Conservation (phyloP, 2,888 invertebrate species). For the Pachliopta kotzebuea region DNA sequence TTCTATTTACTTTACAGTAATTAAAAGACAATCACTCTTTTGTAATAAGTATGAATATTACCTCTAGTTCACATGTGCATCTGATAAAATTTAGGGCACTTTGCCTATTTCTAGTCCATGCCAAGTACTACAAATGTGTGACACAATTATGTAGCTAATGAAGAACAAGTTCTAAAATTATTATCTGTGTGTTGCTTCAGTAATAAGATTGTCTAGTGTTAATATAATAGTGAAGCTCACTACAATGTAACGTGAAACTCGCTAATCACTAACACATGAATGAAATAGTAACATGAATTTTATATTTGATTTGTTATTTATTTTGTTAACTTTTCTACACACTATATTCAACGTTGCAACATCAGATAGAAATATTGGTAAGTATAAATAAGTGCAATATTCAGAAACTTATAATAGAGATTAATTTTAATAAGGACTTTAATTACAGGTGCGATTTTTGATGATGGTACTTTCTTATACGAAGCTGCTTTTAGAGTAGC, state of each 20-base stretch:
- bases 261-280: neutral
- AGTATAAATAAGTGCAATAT: slow-evolving; percentile 1
- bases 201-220: slow-evolving; percentile 6
- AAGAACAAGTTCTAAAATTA: slow-evolving; percentile 40
- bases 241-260: no score
- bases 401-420: neutral
- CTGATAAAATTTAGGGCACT: slow-evolving; percentile 39
- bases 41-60: no score
- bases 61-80: slow-evolving; percentile 1
- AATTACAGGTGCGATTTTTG: slow-evolving; percentile 81
- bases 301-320: neutral
- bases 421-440: neutral
- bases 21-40: no score
- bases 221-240: neutral
- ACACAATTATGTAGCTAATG: slow-evolving; percentile 44
- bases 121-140: slow-evolving; percentile 38
- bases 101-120: slow-evolving; percentile 47
- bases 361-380: slow-evolving; percentile 40
- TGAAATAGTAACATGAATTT: slow-evolving; percentile 13
- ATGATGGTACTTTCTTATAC: slow-evolving; percentile 74
- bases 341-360: neutral
- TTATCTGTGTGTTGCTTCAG: slow-evolving; percentile 23
- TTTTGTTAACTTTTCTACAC: neutral
- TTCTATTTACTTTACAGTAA: no score
- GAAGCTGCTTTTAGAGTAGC: slow-evolving; percentile 81